Evolutionary conservation across 2,113 vertebrate species (phyloP).

Genomic region (Cardinalis cardinalis): DNA sequence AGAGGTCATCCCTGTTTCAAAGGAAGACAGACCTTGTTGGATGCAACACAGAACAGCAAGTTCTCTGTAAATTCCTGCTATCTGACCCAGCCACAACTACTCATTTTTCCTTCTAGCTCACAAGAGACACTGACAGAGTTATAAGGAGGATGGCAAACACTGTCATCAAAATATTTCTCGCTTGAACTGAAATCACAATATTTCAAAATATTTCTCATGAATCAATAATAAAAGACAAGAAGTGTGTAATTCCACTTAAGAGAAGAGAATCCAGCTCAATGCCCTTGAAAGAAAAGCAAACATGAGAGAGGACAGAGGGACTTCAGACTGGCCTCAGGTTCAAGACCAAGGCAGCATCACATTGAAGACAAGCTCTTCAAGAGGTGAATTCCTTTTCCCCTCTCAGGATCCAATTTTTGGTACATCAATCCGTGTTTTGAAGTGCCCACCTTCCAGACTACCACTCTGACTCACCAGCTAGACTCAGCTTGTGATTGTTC

Average conservation of each 20-base stretch:
- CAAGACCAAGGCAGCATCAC: not conserved
- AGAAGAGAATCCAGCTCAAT: not conserved
- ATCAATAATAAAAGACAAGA: not conserved
- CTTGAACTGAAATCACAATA: not conserved
- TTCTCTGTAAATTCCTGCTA: not conserved
- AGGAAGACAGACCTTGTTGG: not conserved
- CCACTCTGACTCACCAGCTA: not conserved
- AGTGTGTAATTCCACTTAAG: not conserved
- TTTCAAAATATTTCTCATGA: not conserved
- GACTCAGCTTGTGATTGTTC: not conserved
- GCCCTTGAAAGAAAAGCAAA: not conserved
- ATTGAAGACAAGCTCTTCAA: fast-evolving
- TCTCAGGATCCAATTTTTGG: not conserved
- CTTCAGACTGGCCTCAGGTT: not conserved
- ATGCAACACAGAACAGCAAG: not conserved
- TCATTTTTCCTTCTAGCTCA: not conserved
- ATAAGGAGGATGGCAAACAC: not conserved
- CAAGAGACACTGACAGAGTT: not conserved
- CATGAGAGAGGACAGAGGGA: not conserved
- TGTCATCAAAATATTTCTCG: not conserved
- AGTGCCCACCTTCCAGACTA: not conserved
- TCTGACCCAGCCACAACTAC: conserved; percentile 1
- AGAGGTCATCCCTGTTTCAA: not conserved
- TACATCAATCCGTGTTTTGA: not conserved
- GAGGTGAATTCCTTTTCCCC: fast-evolving